A percentile compares a stretch with the other conserved stretches of the same genome.
phyloP scores from a whole-genome alignment of 2,888 invertebrate species.

The Phania funesta region DNA sequence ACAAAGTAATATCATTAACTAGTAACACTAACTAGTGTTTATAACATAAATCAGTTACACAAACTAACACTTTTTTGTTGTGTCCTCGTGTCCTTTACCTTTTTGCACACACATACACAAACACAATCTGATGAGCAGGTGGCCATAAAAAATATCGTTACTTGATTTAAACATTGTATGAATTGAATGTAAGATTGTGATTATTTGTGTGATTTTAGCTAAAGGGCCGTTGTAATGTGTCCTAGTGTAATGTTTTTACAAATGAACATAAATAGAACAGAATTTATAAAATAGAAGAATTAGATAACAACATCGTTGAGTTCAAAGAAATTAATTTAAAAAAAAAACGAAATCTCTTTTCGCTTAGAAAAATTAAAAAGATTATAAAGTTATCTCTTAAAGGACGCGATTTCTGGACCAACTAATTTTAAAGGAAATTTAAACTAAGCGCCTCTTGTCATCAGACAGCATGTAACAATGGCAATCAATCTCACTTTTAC shows the following conservation, averaged over 20 bases:
- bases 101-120: background rate
- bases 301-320: too few species aligned
- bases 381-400: too few species aligned
- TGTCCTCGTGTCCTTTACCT: background rate
- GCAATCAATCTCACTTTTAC: too few species aligned
- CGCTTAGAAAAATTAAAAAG: too few species aligned
- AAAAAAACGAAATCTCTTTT: too few species aligned
- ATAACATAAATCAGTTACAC: constrained; percentile 10
- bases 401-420: too few species aligned
- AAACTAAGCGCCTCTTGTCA: too few species aligned
- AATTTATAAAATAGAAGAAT: too few species aligned
- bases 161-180: constrained; percentile 17
- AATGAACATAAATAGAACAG: background rate
- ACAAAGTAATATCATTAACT: constrained; percentile 29
- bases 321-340: too few species aligned
- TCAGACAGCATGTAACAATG: too few species aligned
- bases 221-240: too few species aligned
- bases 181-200: background rate
- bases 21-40: constrained; percentile 19
- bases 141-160: constrained; percentile 6
- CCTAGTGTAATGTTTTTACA: background rate
- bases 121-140: background rate
- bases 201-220: background rate
- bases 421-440: too few species aligned
- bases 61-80: constrained; percentile 9